Evolutionary conservation across 92 coral and sea anemone genomes (phyloP).

Genomic region (Epizoanthus ramosus): DNA sequence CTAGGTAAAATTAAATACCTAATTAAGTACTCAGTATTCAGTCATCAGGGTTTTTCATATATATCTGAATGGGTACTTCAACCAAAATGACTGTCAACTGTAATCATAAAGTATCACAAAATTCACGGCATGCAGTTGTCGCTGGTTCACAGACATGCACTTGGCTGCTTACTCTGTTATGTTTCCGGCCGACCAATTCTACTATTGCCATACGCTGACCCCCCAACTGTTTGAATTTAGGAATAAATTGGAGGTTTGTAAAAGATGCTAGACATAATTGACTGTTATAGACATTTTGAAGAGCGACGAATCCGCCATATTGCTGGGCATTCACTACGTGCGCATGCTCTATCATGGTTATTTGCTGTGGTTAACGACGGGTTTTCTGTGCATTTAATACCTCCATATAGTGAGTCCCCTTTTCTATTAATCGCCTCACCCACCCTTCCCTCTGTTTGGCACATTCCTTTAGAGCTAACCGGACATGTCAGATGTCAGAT

Average conservation of each 20-base stretch:
- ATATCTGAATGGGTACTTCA: too few species aligned
- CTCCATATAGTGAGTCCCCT: too few species aligned
- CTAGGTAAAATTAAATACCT: too few species aligned
- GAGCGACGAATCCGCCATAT: not conserved
- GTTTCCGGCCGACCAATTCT: slow-evolving; percentile 20
- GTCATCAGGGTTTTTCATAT: too few species aligned
- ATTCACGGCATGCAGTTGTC: slow-evolving; percentile 19
- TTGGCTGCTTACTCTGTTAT: slow-evolving; percentile 1
- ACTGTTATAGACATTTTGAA: slow-evolving; percentile 9
- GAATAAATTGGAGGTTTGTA: slow-evolving; percentile 1
- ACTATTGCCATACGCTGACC: slow-evolving; percentile 10
- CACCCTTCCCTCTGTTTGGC: too few species aligned
- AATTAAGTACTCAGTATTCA: too few species aligned
- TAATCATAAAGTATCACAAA: slow-evolving; percentile 3
- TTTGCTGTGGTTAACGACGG: slow-evolving; percentile 12
- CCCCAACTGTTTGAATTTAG: slow-evolving; percentile 12
- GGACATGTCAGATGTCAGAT: too few species aligned
- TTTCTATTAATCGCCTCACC: too few species aligned
- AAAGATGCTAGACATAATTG: slow-evolving; percentile 11
- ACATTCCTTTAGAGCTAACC: too few species aligned
- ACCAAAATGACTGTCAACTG: not conserved
- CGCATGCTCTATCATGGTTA: slow-evolving; percentile 13
- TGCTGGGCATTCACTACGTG: not conserved
- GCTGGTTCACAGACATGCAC: slow-evolving; percentile 1
- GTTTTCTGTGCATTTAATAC: too few species aligned